Evolutionary conservation across 2,888 invertebrate species (phyloP).

Genomic region (Trachelus tabidus): DNA sequence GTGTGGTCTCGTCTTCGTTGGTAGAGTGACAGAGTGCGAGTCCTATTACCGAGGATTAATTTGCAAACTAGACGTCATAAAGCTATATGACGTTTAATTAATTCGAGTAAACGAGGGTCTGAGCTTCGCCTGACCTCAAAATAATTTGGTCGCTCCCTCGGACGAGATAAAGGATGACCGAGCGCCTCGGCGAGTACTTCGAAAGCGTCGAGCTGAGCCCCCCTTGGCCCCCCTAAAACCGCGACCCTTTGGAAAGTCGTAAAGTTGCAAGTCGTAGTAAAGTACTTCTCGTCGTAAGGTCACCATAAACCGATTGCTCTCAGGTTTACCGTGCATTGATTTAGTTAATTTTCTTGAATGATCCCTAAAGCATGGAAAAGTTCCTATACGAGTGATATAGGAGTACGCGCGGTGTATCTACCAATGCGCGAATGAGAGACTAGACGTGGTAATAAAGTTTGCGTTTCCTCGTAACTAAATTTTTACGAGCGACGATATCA

Average conservation of each 20-base stretch:
- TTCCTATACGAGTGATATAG: neutral
- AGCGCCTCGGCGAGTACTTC: conserved; percentile 21
- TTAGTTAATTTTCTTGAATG: neutral
- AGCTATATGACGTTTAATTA: conserved; percentile 38
- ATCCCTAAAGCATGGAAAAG: neutral
- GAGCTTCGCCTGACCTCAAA: conserved; percentile 34
- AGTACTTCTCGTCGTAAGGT: neutral
- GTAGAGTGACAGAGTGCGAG: conserved; percentile 8
- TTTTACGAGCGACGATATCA: neutral
- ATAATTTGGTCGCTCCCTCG: conserved; percentile 26
- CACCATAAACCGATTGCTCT: neutral
- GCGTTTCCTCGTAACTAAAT: neutral
- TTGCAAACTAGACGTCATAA: conserved; percentile 43
- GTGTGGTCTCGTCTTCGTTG: conserved; percentile 17
- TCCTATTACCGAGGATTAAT: conserved; percentile 40
- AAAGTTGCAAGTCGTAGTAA: conserved; percentile 27
- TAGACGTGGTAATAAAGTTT: neutral
- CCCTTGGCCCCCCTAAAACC: conserved; percentile 25
- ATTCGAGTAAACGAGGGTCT: conserved; percentile 35
- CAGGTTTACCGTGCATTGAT: neutral
- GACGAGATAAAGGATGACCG: conserved; percentile 27
- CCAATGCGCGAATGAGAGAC: neutral
- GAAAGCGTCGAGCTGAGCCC: conserved; percentile 27
- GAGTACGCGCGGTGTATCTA: neutral
- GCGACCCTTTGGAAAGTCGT: conserved; percentile 42